A percentile compares a stretch with the other conserved stretches of the same genome.
These are phyloP conservation scores for Hestina assimilis DNA, from an alignment of 1,140 invertebrate species.

Conservation along the genomic window DNA sequence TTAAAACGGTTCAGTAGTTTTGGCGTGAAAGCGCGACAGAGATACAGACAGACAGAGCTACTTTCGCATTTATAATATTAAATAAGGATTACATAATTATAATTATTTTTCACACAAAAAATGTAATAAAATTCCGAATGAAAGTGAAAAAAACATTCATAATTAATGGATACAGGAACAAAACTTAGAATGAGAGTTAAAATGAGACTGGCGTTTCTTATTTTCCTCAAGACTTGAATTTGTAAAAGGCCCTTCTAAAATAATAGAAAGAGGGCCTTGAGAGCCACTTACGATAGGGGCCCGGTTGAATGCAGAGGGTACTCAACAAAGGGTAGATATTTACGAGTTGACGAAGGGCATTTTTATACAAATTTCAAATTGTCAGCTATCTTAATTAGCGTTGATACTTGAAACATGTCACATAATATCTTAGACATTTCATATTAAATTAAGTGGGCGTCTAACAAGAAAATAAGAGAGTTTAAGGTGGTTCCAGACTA, in stretches of 20 bases:
- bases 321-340: conserved; percentile 32
- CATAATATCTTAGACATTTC: conserved; percentile 14
- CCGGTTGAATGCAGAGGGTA: conserved; percentile 36
- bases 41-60: no score
- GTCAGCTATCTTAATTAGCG: conserved; percentile 21
- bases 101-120: no score
- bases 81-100: no score
- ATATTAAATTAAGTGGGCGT: conserved; percentile 11
- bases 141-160: neutral
- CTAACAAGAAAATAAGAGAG: neutral
- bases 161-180: conserved; percentile 18
- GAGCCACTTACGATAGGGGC: conserved; percentile 31
- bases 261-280: conserved; percentile 40
- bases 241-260: conserved; percentile 38
- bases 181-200: conserved; percentile 18
- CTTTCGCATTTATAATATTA: no score
- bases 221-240: conserved; percentile 42
- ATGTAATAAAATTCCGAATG: neutral
- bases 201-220: conserved; percentile 38
- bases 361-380: conserved; percentile 32
- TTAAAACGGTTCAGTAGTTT: no score
- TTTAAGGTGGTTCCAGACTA: no score
- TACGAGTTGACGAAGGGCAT: conserved; percentile 35
- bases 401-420: conserved; percentile 3
- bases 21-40: no score